phyloP scores from a whole-genome alignment of 2,113 vertebrate genomes.

The Otis tarda region DNA sequence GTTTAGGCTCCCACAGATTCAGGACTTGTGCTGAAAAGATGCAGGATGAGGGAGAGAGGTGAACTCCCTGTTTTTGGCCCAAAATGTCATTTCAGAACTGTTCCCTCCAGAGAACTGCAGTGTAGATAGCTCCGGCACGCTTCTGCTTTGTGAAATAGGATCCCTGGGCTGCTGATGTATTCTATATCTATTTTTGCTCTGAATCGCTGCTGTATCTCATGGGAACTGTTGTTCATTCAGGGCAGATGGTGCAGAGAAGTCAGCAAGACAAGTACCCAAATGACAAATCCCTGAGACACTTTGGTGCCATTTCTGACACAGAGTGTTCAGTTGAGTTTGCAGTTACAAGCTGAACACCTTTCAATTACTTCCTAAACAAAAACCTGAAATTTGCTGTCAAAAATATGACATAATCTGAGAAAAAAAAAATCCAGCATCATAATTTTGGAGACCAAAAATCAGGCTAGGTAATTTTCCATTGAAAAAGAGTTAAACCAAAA shows the following conservation, averaged over 20 bases:
- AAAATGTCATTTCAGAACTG: not conserved
- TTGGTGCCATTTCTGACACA: conserved; percentile 6
- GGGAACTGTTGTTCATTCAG: not conserved
- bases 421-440: not conserved
- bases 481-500: not conserved
- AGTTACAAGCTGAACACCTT: not conserved
- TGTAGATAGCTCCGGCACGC: not conserved
- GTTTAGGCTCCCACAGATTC: not conserved
- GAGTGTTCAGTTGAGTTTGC: not conserved
- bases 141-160: not conserved
- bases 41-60: not conserved
- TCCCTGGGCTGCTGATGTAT: not conserved
- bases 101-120: not conserved
- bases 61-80: not conserved
- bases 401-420: not conserved
- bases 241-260: not conserved
- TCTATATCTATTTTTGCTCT: not conserved
- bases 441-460: not conserved
- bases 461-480: not conserved
- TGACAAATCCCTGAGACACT: conserved; percentile 4
- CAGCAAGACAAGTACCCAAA: not conserved
- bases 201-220: not conserved
- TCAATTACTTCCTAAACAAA: not conserved
- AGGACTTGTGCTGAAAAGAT: not conserved
- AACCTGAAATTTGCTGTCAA: not conserved